Evolutionary conservation across 2,888 invertebrate genomes (phyloP), one percentile per base, ranked within the genome.

Genomic region (Beris morrisii): DNA sequence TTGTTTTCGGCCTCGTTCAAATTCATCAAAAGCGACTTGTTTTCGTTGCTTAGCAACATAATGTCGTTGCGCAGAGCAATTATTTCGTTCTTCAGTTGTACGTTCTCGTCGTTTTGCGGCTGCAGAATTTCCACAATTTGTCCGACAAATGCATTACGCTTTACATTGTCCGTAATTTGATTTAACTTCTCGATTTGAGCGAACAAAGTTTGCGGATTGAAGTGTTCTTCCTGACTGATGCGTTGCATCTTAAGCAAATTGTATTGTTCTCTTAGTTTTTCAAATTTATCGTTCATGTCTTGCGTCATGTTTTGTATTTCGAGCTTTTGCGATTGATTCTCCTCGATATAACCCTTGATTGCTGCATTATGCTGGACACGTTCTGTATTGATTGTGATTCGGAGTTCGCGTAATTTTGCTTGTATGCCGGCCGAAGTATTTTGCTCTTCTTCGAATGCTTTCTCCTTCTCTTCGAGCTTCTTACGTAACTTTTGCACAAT

Each of bases 401-500:
- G 87, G 13, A 95, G 78, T 73, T 94, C 93, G 72, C 90, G 89
- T 54, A 94, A 76, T 78, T 92, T 93, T 44, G 86, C 87, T 73
- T 91, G 92, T 11, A 90, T 85, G 4, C 90, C 89, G 73, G 86
- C 84, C 1, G 90, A 87, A 0, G 90, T 88, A 73, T 91, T 89
- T 70, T 89, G 86, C 75, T 92, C 90, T 70, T 91, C 91, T 3
- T 84, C 79, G 4, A 93, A 79, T 1, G 87, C 85, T 73, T 90
- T 90, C 73, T 93, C 94, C 75, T 92, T 93, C 72, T 95, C 95
- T 28, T 91, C 90, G 32, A 96, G 82, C 78, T 95, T 94, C 73
- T 92, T 94, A 79, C 92, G 93, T 72, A 95, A 77, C 75, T 92
- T 91, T 72, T 91, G 90, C 70, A 93, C 86, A 1, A 93, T 92